Percentiles rank a stretch among this genome's conserved stretches.
phyloP scores from a whole-genome alignment of 2,888 invertebrate genomes.

The Alloplasta piceator region DNA sequence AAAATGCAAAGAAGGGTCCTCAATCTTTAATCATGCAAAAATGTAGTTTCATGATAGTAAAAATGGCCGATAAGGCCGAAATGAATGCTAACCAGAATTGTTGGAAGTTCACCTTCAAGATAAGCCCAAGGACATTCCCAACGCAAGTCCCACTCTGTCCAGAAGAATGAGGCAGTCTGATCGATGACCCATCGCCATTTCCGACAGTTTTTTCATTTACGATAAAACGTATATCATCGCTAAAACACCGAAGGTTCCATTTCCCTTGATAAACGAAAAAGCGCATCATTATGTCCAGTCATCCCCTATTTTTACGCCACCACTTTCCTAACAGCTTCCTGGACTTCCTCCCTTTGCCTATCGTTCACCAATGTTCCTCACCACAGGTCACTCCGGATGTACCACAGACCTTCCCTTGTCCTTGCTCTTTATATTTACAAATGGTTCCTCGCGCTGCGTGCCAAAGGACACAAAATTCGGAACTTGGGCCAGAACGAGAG shows the following conservation, averaged over 20 bases:
- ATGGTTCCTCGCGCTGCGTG: too few relatives aligned
- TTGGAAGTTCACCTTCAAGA: not conserved
- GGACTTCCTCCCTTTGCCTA: not conserved
- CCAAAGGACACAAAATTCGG: too few relatives aligned
- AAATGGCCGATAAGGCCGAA: too few relatives aligned
- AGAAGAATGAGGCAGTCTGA: not conserved
- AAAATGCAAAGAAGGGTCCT: too few relatives aligned
- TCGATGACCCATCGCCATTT: not conserved
- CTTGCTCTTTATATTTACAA: too few relatives aligned
- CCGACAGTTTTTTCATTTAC: not conserved
- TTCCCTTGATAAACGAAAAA: not conserved
- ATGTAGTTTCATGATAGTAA: too few relatives aligned
- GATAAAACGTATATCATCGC: not conserved
- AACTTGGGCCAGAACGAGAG: too few relatives aligned
- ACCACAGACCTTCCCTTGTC: too few relatives aligned
- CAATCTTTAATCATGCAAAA: too few relatives aligned
- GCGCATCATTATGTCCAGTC: not conserved
- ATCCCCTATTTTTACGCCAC: not conserved
- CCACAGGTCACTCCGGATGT: not conserved
- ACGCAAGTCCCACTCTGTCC: not conserved
- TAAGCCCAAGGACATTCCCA: not conserved
- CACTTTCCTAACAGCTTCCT: not conserved
- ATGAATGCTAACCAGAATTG: too few relatives aligned
- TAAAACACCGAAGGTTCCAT: not conserved
- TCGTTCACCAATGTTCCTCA: constrained; percentile 13